Evolutionary conservation across 1,140 invertebrate species (phyloP).

Genomic region (Octopus bimaculoides): DNA sequence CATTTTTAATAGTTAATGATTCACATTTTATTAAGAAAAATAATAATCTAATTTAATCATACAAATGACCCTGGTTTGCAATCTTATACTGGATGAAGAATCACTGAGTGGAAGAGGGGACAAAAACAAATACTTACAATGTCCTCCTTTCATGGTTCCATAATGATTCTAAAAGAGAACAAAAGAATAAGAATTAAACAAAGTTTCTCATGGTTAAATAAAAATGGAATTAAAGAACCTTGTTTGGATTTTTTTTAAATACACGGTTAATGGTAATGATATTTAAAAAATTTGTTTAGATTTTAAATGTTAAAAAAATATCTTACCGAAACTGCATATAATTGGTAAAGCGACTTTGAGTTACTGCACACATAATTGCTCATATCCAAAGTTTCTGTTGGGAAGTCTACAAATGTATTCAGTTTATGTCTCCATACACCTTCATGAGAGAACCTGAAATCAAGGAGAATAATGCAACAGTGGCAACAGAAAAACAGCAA

Average conservation of each 20-base stretch:
- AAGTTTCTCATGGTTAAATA: constrained; percentile 12
- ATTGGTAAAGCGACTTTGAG: constrained; percentile 61
- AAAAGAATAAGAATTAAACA: constrained; percentile 16
- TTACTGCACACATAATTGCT: constrained; percentile 43
- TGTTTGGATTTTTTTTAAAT: neutral
- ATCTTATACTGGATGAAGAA: neutral
- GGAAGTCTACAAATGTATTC: constrained; percentile 52
- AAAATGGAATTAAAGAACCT: neutral
- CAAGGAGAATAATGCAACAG: constrained; percentile 21
- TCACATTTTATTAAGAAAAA: neutral
- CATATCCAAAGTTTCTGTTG: constrained; percentile 67
- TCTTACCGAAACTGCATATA: constrained; percentile 77
- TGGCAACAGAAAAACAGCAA: neutral
- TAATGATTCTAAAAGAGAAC: constrained; percentile 71
- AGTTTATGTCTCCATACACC: constrained; percentile 55
- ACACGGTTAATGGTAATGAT: neutral
- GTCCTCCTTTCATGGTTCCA: constrained; percentile 86
- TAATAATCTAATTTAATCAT: neutral
- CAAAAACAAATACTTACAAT: constrained; percentile 63
- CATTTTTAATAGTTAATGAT: neutral
- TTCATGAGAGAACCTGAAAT: constrained; percentile 57
- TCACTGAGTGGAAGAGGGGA: neutral
- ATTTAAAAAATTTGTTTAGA: neutral
- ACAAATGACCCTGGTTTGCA: neutral
- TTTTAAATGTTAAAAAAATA: neutral